These are phyloP conservation scores for Alauda arvensis DNA, from an alignment of 2,797 vertebrate species.

Conservation along the genomic window DNA sequence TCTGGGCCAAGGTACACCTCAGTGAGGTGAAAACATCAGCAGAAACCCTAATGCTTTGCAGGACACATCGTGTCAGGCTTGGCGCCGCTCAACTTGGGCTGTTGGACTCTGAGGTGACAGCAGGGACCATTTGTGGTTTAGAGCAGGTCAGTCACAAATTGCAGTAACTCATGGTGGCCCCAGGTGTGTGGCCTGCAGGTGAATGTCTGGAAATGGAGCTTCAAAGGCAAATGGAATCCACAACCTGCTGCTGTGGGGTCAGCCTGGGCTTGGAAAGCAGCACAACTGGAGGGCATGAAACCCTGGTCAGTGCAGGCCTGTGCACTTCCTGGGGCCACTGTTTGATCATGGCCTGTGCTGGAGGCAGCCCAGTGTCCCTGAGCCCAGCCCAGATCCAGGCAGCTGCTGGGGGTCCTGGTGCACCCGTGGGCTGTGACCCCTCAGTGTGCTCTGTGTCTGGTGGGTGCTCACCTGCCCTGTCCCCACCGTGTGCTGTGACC, in stretches of 20 bases:
- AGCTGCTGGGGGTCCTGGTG: not conserved
- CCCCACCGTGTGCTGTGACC: no score
- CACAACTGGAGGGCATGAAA: not conserved
- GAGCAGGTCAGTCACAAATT: not conserved
- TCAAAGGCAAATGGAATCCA: not conserved
- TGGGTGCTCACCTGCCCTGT: not conserved
- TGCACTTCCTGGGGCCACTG: not conserved
- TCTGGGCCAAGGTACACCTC: not conserved
- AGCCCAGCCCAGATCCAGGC: not conserved
- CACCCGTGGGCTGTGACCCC: fast-evolving
- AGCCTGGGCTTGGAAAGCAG: not conserved
- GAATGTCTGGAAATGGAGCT: not conserved
- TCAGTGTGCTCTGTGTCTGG: fast-evolving
- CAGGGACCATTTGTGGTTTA: not conserved
- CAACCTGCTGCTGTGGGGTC: not conserved
- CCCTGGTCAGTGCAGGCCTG: not conserved
- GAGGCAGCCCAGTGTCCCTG: not conserved
- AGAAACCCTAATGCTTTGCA: not conserved
- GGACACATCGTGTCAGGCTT: not conserved
- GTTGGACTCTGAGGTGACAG: not conserved
- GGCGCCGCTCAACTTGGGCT: fast-evolving
- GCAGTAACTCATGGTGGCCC: not conserved
- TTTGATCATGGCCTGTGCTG: fast-evolving
- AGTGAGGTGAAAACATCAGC: not conserved
- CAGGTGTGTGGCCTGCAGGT: not conserved